A percentile compares a stretch with the other conserved stretches of the same genome.
Evolutionary conservation across 2,888 invertebrate species (phyloP).

Genomic region (Lasius fuliginosus): DNA sequence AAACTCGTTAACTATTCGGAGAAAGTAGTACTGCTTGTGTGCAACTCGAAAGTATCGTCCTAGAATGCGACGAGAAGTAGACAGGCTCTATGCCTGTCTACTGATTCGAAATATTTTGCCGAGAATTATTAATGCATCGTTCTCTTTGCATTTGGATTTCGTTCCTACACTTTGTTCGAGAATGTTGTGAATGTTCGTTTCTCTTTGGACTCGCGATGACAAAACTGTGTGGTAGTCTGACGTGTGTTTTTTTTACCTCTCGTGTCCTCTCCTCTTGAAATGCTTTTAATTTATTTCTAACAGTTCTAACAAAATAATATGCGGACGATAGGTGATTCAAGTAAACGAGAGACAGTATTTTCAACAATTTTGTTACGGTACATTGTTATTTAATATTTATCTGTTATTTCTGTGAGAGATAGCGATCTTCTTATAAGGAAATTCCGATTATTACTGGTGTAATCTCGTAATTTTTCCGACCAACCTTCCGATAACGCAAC

Average conservation of each 20-base stretch:
- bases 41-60: conserved; percentile 18
- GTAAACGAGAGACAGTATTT: not conserved
- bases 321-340: not conserved
- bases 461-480: conserved; percentile 14
- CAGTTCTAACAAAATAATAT: conserved; percentile 8
- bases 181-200: not conserved
- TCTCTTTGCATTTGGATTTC: conserved; percentile 22
- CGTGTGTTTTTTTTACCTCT: not conserved
- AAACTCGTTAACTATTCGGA: not conserved
- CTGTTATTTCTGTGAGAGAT: not conserved
- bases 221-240: not conserved
- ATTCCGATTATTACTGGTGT: not conserved
- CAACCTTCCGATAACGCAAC: not conserved
- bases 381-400: not conserved
- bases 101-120: not conserved
- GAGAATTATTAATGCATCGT: conserved; percentile 1
- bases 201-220: not conserved
- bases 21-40: conserved; percentile 39
- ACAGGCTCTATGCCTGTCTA: not conserved
- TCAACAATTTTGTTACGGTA: not conserved
- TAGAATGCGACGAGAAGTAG: conserved; percentile 14
- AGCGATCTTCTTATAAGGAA: not conserved
- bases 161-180: conserved; percentile 11
- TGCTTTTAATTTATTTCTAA: not conserved
- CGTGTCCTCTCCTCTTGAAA: not conserved